These are phyloP conservation scores for Hemiprocne comata DNA, from an alignment of 2,113 vertebrate species.

Conservation along the genomic window DNA sequence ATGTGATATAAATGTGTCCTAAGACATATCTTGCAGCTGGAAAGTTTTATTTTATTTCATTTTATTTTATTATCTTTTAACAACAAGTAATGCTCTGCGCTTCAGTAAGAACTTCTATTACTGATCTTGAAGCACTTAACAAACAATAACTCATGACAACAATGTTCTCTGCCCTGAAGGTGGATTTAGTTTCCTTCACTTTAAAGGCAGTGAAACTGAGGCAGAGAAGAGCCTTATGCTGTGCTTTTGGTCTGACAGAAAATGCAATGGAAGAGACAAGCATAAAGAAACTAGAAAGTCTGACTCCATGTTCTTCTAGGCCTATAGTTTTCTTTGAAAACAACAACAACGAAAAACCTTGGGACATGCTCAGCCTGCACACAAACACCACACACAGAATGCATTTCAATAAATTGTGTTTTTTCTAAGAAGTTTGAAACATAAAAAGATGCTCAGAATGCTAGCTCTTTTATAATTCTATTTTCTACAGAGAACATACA, in stretches of 20 bases:
- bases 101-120: not conserved
- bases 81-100: not conserved
- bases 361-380: not conserved
- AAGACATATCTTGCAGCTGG: not conserved
- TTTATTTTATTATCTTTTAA: not conserved
- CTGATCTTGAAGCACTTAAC: not conserved
- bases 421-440: slow-evolving; percentile 24
- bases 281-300: not conserved
- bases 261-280: not conserved
- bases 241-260: not conserved
- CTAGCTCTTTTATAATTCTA: not conserved
- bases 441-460: not conserved
- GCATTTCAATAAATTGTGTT: not conserved
- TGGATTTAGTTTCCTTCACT: not conserved
- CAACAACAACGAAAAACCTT: not conserved
- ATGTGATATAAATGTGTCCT: not conserved
- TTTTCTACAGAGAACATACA: not conserved
- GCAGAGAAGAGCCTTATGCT: not conserved
- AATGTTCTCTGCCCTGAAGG: not conserved
- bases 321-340: not conserved
- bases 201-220: not conserved
- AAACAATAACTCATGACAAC: not conserved
- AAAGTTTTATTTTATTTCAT: not conserved
- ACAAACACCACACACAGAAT: not conserved
- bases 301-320: not conserved